These are phyloP conservation scores for Sciurus niger DNA, from an alignment of 2,113 vertebrate genomes.

Conservation along the genomic window DNA sequence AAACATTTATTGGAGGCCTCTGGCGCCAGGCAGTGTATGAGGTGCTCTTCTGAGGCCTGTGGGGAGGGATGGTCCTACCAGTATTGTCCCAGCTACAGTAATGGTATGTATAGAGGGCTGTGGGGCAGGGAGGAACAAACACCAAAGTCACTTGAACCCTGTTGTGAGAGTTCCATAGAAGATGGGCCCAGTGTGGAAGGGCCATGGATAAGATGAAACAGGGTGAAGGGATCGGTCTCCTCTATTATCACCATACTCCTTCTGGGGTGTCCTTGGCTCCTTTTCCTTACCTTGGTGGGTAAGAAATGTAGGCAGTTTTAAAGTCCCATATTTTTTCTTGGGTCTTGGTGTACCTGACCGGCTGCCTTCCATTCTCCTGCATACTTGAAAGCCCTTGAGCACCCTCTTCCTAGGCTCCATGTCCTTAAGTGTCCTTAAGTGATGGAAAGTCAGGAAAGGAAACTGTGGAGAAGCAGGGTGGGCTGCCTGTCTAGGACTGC, in stretches of 20 bases:
- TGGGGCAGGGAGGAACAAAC: neutral
- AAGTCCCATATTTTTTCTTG: neutral
- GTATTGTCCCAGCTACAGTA: neutral
- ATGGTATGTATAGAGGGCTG: neutral
- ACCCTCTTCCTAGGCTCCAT: neutral
- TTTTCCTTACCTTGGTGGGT: neutral
- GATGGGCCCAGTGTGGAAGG: neutral
- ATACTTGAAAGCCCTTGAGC: neutral
- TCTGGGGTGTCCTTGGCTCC: neutral
- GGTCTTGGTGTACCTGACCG: neutral
- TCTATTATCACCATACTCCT: neutral
- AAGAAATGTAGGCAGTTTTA: neutral
- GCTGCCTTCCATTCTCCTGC: neutral
- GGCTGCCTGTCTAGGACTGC: neutral
- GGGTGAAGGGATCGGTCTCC: neutral
- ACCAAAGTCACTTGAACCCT: neutral
- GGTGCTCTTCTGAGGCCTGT: neutral
- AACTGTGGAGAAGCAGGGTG: neutral
- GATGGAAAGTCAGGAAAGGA: neutral
- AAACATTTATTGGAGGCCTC: conserved; percentile 64
- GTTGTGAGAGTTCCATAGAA: neutral
- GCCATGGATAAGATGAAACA: neutral
- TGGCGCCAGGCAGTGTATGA: neutral
- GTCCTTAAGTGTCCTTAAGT: neutral
- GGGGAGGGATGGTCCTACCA: neutral